Evolutionary conservation across 2,888 invertebrate species (phyloP), one percentile per base, ranked within the genome.

Genomic region (Perdita meconis): DNA sequence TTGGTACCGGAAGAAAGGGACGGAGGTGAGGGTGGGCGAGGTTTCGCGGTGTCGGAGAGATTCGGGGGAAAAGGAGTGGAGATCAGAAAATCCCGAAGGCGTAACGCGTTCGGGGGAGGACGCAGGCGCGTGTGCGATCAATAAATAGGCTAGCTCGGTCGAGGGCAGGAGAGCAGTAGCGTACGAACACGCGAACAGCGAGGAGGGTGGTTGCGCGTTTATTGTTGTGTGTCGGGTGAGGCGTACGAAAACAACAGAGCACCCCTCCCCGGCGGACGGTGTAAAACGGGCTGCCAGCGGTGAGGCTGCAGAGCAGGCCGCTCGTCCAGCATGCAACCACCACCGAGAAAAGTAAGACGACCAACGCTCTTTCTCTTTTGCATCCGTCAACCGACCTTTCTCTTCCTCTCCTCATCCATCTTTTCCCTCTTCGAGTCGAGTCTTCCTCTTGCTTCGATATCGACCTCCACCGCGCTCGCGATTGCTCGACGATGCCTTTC

Each of bases 341-440:
- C 96, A 90, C 96, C 96, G 92, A 95, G 96, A 93, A 96, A 96
- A 96, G 96, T 96, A 94, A 95, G 94, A 68, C 51, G 19, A 68
- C 19, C 1, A 70, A 13, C 51, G 5, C 10, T 30, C 69, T 40
- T 22, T 55, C 19, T 56, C 22, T 22, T n/a, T n/a, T n/a, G 8
- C 22, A 34, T 53, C 13, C 8, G 34, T 16, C 16, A 26, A 36
- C 22, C 4, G 10, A 13, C 19, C 47, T 10, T 13, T 24, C n/a
- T 36, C 22, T 2, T 1, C 5, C 13, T 12, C n/a, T 6, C 13
- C 38, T 4, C 22, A 6, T 40, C 22, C 2, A 1, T 8, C 50
- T 13, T 30, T 26, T n/a, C 6, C 19, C 38, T 36, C 16, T 36
- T 12, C 1, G 3, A n/a, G n/a, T n/a, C n/a, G n/a, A n/a, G n/a